Evolutionary conservation across 2,888 invertebrate genomes (phyloP).

Genomic region (Agrotis segetum): DNA sequence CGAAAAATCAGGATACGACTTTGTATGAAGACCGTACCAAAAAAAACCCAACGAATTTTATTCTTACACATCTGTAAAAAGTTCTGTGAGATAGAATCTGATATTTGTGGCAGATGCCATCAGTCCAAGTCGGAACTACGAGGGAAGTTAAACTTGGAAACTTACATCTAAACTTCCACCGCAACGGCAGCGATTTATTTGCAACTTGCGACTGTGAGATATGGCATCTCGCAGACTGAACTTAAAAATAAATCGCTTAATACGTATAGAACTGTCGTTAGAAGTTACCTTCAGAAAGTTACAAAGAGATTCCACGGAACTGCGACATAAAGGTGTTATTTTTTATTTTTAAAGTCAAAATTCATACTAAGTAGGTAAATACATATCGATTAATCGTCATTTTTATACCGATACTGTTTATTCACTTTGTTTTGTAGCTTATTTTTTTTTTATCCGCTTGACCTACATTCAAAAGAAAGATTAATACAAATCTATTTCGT

Average conservation of each 20-base stretch:
- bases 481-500: no score
- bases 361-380: no score
- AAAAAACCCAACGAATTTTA: not conserved
- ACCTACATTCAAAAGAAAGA: no score
- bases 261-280: conserved; percentile 18
- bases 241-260: conserved; percentile 18
- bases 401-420: no score
- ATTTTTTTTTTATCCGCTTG: no score
- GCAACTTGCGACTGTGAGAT: no score
- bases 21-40: not conserved
- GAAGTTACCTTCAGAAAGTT: conserved; percentile 4
- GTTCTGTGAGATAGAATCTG: not conserved
- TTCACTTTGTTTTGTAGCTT: no score
- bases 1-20: no score
- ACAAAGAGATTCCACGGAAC: not conserved
- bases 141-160: not conserved
- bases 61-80: not conserved
- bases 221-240: conserved; percentile 26
- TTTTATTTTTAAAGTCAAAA: not conserved
- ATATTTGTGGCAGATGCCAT: not conserved
- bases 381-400: no score
- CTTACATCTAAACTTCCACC: conserved; percentile 7
- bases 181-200: conserved; percentile 5
- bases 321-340: not conserved
- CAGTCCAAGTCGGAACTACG: conserved; percentile 5